Base-by-base conservation (phyloP, 2,113 vertebrate genomes). In the Piaya cayana region DNA sequence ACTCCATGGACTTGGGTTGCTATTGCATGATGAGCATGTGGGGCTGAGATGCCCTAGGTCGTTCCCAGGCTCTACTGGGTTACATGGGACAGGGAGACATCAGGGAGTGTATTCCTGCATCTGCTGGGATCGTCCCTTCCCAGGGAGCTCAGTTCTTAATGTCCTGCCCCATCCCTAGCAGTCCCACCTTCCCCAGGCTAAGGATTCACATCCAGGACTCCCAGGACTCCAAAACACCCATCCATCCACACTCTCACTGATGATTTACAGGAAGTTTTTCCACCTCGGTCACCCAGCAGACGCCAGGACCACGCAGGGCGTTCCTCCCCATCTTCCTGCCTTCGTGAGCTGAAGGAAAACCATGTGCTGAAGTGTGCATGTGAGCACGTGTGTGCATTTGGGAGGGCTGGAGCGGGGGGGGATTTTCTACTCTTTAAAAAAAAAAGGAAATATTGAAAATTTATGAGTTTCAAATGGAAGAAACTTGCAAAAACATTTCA, bases 311-410 rank as follows among this genome's bases (percentile, higher is more conserved):
- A 36, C 5, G 22, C 72, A 69, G 80, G 69, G 67, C 1, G 5
- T 80, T 94, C 32, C 42, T 87, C 79, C 69, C 88, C 68, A 50
- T 75, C 80, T 83, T 91, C 75, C 94, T 95, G 92, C 69, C 74
- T 67, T 42, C 5, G 1, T 67, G 69, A 87, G 64, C 78, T 4
- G 16, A 77, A 47, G 52, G 50, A 83, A 17, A 75, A 3, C 43
- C 34, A 19, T 2, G 0, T 15, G 69, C 60, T 0, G 12, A 29
- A 0, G 1, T 42, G 49, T 72, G 67, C 69, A 59, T 16, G 2
- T 49, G 49, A 83, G 55, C 84, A 68, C 37, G 9, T 39, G 52
- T 85, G 21, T 74, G 42, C 27, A 15, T 55, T n/a, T 52, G 30
- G 50, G 26, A 15, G 18, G 7, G 11, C 11, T 27, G 15, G 5